phyloP scores from a whole-genome alignment of 2,888 invertebrate genomes.

The Drosophila merina region DNA sequence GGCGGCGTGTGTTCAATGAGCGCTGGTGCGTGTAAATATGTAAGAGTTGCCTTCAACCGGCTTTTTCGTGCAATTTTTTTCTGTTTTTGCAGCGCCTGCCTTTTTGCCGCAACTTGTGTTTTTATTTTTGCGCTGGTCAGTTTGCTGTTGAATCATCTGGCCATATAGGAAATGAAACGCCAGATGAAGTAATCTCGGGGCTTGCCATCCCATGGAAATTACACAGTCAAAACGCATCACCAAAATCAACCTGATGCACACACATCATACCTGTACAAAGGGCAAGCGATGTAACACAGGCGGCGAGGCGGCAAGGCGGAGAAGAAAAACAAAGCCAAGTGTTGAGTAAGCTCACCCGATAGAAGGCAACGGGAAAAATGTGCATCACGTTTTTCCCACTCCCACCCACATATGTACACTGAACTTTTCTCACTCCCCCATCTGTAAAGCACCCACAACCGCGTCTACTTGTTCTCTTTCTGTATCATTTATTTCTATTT shows the following conservation, averaged over 20 bases:
- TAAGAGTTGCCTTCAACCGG: constrained; percentile 80
- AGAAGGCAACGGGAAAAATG: constrained; percentile 55
- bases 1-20: constrained; percentile 72
- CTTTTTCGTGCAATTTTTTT: constrained; percentile 66
- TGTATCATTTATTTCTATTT: constrained; percentile 20
- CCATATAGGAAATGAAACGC: constrained; percentile 71
- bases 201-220: constrained; percentile 34
- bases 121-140: constrained; percentile 70
- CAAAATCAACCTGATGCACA: constrained; percentile 51
- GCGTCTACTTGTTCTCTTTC: constrained; percentile 38
- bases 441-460: neutral
- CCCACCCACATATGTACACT: constrained; percentile 9
- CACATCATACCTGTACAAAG: constrained; percentile 30
- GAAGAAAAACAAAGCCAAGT: constrained; percentile 36
- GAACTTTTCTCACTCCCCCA: neutral
- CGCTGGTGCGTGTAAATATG: constrained; percentile 79
- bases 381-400: constrained; percentile 46
- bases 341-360: constrained; percentile 50
- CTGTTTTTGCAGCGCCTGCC: constrained; percentile 5
- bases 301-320: constrained; percentile 2
- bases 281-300: constrained; percentile 31
- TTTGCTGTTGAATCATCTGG: constrained; percentile 51
- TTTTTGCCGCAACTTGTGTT: constrained; percentile 37
- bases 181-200: constrained; percentile 67
- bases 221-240: constrained; percentile 49